Percentiles rank a stretch among this genome's conserved stretches.
Evolutionary conservation across 2,113 vertebrate species (phyloP).

Genomic region (Protomyctophum bolini): DNA sequence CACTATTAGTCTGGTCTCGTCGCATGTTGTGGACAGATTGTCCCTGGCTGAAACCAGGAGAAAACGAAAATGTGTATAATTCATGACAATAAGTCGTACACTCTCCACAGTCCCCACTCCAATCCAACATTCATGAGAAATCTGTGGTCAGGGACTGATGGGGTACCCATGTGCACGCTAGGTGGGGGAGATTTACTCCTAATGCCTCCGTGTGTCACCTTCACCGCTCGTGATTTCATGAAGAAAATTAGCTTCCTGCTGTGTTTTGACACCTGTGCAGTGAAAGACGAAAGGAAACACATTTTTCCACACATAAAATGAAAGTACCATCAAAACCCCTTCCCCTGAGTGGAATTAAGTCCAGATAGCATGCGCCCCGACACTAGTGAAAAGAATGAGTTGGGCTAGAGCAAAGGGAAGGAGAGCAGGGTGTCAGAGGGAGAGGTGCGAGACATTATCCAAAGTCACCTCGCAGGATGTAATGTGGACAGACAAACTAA

Average conservation of each 20-base stretch:
- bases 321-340: not conserved
- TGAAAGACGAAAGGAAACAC: not conserved
- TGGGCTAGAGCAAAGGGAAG: not conserved
- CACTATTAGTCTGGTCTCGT: constrained; percentile 25
- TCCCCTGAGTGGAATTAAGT: not conserved
- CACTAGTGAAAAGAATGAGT: not conserved
- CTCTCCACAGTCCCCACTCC: constrained; percentile 3
- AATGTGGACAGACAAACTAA: too few species aligned
- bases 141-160: not conserved
- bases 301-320: too few species aligned
- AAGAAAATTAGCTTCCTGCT: not conserved
- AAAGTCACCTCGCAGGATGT: too few species aligned
- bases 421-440: too few species aligned
- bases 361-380: not conserved
- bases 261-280: not conserved
- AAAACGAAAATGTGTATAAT: constrained; percentile 31
- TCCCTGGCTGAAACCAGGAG: not conserved
- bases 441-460: too few species aligned
- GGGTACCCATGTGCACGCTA: not conserved
- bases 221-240: constrained; percentile 5
- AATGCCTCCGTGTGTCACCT: constrained; percentile 25
- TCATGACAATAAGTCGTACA: constrained; percentile 27
- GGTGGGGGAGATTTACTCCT: constrained; percentile 20
- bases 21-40: constrained; percentile 18
- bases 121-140: constrained; percentile 40